Base-by-base conservation (phyloP, 2,888 invertebrate species). In the Omphaloscelis lunosa region DNA sequence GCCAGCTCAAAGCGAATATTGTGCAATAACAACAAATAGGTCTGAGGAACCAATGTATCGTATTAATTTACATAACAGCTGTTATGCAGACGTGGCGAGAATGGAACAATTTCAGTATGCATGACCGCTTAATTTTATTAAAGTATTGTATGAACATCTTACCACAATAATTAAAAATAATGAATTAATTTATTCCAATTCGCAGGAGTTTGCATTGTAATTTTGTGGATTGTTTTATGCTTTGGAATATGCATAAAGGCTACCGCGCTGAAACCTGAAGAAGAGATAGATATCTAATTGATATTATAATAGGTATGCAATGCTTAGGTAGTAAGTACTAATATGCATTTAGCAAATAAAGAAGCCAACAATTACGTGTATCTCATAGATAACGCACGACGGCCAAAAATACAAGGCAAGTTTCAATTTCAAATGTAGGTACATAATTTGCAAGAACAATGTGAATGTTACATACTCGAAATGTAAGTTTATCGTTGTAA, bases 1-100 rank as follows among this genome's bases (percentile, higher is more conserved):
- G n/a, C 20, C 41, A 39, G 15, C 29, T 51, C 23, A 23, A 34
- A n/a, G 15, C 6, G 17, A 48, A 29, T n/a, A 61, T 34, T 66
- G 58, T 27, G 34, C 20, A 65, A 59, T 27, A 39, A 61, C 39
- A 58, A 65, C 56, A 68, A 51, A 56, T 62, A 27, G 23, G n/a
- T 61, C n/a, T 53, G 29, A 59, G 17, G n/a, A 65, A 69, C 45
- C 34, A 79, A 62, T 68, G 29, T 48, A n/a, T 65, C 41, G 39
- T 59, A 67, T 53, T 79, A 29, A 68, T 79, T 74, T 72, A 67
- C 61, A 58, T 63, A 70, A 51, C 45, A 45, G 45, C 0, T 76
- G 41, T 48, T 48, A 20, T 39, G 7, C 23, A 66, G 8, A 65
- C n/a, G 34, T 61, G 41, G 17, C 8, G 20, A 45, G 8, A 71